These are phyloP conservation scores for Diuraphis noxia DNA, from an alignment of 1,140 invertebrate species.

Conservation along the genomic window DNA sequence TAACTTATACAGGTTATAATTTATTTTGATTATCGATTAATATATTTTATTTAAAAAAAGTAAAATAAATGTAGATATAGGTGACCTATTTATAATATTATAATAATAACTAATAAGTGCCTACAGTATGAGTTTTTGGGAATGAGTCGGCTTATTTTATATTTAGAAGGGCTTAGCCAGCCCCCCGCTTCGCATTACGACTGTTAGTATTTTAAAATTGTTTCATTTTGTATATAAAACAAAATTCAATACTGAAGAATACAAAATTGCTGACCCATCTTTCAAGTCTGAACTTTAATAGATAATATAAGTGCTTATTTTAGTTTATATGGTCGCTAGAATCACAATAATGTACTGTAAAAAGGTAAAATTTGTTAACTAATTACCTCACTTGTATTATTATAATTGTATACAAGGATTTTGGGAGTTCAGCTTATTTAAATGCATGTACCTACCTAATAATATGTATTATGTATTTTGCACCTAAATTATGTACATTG, in stretches of 20 bases:
- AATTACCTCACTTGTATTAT: not conserved
- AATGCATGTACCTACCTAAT: not conserved
- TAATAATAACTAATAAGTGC: not conserved
- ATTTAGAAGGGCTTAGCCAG: not conserved
- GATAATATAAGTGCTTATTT: not conserved
- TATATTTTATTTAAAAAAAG: not conserved
- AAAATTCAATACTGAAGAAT: not conserved
- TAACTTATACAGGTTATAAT: not conserved
- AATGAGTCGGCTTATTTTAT: not conserved
- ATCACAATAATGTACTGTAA: not conserved
- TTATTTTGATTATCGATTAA: not conserved
- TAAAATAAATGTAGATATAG: not conserved
- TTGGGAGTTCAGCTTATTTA: not conserved
- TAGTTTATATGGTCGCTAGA: not conserved
- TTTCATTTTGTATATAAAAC: not conserved
- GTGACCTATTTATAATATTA: not conserved
- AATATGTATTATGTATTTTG: not conserved
- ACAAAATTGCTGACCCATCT: not conserved
- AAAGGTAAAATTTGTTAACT: not conserved
- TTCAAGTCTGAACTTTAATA: not conserved
- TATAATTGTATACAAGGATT: constrained; percentile 5
- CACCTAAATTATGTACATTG: not conserved
- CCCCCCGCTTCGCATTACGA: not conserved
- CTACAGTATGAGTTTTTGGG: not conserved
- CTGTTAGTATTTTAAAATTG: not conserved